A percentile compares a stretch with the other conserved stretches of the same genome.
These are phyloP conservation scores for Semnornis frantzii DNA, from an alignment of 2,113 vertebrate genomes.

Conservation along the genomic window DNA sequence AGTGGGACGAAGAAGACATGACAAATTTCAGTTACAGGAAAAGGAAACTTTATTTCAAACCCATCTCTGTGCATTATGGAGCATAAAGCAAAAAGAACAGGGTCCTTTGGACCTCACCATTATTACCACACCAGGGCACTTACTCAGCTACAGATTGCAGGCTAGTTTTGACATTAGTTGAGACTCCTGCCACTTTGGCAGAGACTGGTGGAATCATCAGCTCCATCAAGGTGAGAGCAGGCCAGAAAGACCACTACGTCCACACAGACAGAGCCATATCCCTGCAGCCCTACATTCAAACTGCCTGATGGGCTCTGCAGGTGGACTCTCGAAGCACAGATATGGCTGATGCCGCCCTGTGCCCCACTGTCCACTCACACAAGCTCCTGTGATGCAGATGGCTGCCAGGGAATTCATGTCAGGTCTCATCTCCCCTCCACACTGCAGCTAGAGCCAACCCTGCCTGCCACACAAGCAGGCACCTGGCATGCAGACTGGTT, in stretches of 20 bases:
- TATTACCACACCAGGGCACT: neutral
- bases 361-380: accelerated
- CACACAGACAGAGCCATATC: accelerated
- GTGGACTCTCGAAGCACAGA: neutral
- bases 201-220: accelerated
- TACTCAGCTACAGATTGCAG: accelerated
- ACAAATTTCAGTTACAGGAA: neutral
- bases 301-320: accelerated
- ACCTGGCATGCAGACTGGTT: accelerated
- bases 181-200: neutral
- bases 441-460: accelerated
- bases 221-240: neutral
- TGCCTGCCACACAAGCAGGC: accelerated
- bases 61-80: neutral
- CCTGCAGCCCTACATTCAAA: neutral
- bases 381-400: accelerated
- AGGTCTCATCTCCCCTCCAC: accelerated
- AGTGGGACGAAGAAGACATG: conserved; percentile 3
- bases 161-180: accelerated
- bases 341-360: accelerated
- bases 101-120: neutral
- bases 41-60: conserved; percentile 37
- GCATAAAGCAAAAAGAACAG: neutral
- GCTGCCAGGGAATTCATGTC: accelerated
- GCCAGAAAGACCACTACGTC: accelerated